Percentiles rank a stretch among this genome's conserved stretches.
phyloP scores from a whole-genome alignment of 2,888 invertebrate genomes.

The Dioctria rufipes region DNA sequence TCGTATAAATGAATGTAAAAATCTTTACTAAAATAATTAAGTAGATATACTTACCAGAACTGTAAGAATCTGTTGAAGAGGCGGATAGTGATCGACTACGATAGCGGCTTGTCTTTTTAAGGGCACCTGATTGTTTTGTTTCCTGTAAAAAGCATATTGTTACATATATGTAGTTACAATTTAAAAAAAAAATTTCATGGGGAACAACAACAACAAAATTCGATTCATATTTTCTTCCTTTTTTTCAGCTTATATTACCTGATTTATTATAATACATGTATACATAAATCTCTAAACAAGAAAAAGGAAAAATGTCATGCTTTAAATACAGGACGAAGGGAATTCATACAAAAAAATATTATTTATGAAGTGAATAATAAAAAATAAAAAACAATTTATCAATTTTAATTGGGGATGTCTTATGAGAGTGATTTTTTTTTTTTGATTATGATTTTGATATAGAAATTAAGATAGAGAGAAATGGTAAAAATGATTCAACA shows the following conservation, averaged over 20 bases:
- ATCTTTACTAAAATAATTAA: neutral
- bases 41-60: slow-evolving; percentile 79
- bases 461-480: too few species aligned
- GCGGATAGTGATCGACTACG: slow-evolving; percentile 93
- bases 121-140: slow-evolving; percentile 77
- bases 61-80: slow-evolving; percentile 95
- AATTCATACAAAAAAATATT: neutral
- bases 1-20: neutral
- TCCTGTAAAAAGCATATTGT: slow-evolving; percentile 55
- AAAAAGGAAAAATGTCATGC: neutral
- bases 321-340: neutral
- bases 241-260: too few species aligned
- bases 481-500: too few species aligned
- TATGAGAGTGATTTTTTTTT: too few species aligned
- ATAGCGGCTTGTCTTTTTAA: slow-evolving; percentile 90
- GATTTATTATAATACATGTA: neutral
- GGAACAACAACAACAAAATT: neutral
- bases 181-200: neutral
- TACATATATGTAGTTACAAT: too few species aligned
- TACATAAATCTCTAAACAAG: neutral
- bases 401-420: neutral
- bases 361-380: neutral
- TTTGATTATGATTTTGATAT: neutral
- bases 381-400: neutral
- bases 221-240: too few species aligned